phyloP scores from a whole-genome alignment of 2,797 vertebrate species.

The Gadopsis bispinosus region DNA sequence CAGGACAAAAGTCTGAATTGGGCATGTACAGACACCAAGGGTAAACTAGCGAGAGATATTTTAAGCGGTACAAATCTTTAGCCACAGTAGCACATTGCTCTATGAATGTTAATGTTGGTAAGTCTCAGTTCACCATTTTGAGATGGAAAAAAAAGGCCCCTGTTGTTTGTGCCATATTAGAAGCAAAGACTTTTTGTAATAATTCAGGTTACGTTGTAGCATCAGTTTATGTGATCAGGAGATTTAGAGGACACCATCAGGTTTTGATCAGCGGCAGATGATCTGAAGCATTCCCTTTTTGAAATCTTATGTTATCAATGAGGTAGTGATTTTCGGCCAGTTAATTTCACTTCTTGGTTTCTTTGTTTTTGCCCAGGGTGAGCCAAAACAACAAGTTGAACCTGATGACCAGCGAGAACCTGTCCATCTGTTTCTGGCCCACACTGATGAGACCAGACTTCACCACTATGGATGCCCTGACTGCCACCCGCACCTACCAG shows the following conservation, averaged over 20 bases:
- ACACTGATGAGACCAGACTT: slow-evolving; percentile 95
- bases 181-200: not conserved
- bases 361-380: slow-evolving; percentile 83
- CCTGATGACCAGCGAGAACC: slow-evolving; percentile 96
- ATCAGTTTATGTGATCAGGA: not conserved
- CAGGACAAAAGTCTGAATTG: not conserved
- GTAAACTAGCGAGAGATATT: not conserved
- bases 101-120: not conserved
- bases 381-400: slow-evolving; percentile 91
- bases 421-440: slow-evolving; percentile 98
- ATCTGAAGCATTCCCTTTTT: not conserved
- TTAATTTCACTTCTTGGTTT: slow-evolving; percentile 48
- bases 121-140: not conserved
- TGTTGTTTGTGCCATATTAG: not conserved
- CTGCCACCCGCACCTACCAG: slow-evolving; percentile 95
- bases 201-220: not conserved
- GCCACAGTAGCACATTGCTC: too few relatives aligned
- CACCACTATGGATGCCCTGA: slow-evolving; percentile 96
- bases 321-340: not conserved
- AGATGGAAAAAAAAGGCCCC: not conserved
- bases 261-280: not conserved
- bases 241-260: not conserved
- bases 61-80: not conserved
- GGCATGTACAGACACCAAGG: not conserved
- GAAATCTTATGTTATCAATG: not conserved